These are phyloP conservation scores for Caenorhabditis auriculariae DNA, from an alignment of 2,888 invertebrate species.

Conservation along the genomic window DNA sequence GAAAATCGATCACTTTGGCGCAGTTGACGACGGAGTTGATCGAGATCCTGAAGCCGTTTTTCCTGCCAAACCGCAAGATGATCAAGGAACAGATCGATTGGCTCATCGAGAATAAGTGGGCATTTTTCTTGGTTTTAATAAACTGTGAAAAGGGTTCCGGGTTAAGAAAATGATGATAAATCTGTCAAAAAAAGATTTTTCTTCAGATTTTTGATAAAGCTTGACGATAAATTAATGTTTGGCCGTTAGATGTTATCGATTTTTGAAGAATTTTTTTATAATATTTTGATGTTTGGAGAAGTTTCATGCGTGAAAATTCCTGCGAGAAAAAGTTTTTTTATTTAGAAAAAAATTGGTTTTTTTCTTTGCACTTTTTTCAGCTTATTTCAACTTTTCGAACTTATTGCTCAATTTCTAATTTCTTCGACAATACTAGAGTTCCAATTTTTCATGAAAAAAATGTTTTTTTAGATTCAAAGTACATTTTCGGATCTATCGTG, in stretches of 20 bases:
- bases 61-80: conserved; percentile 97
- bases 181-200: too few relatives aligned
- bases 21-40: conserved; percentile 94
- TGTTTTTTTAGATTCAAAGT: not conserved
- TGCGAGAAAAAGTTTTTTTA: too few relatives aligned
- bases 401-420: too few relatives aligned
- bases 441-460: not conserved
- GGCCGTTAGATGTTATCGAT: too few relatives aligned
- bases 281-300: too few relatives aligned
- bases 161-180: too few relatives aligned
- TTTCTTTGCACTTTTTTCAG: not conserved
- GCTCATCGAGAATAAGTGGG: conserved; percentile 83
- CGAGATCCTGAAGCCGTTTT: conserved; percentile 98
- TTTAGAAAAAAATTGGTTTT: conserved; percentile 1
- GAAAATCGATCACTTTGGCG: conserved; percentile 88
- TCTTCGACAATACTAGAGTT: too few relatives aligned
- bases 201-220: not conserved
- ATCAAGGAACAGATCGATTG: conserved; percentile 99
- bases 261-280: too few relatives aligned
- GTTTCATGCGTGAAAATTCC: too few relatives aligned
- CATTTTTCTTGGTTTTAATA: not conserved
- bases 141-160: too few relatives aligned
- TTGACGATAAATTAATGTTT: too few relatives aligned
- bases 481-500: not conserved
- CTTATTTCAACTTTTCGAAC: too few relatives aligned